These are phyloP conservation scores for Stigmatopora nigra DNA, from an alignment of 2,113 vertebrate species.

Conservation along the genomic window DNA sequence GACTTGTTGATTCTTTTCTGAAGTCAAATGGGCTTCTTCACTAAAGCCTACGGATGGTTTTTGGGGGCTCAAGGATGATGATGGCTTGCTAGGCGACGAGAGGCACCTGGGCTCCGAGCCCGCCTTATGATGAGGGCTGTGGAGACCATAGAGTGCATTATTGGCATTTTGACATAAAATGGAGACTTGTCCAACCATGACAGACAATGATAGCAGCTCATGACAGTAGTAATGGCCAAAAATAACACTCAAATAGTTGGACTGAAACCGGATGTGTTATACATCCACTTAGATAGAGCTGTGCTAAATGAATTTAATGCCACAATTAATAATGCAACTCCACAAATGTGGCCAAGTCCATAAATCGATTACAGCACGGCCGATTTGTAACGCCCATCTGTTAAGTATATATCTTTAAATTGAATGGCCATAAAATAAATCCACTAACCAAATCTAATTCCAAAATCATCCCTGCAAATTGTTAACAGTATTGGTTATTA, in stretches of 20 bases:
- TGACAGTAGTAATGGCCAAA: neutral
- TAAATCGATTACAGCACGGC: no score
- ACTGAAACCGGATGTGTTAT: no score
- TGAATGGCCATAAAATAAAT: neutral
- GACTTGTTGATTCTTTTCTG: constrained; percentile 43
- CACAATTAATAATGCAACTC: no score
- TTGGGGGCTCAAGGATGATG: constrained; percentile 16
- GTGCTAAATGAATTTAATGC: no score
- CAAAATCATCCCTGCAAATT: neutral
- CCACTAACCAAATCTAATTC: neutral
- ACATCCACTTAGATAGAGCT: no score
- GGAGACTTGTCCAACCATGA: no score
- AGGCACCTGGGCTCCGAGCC: constrained; percentile 64
- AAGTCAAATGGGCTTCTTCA: constrained; percentile 23
- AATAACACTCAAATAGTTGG: neutral
- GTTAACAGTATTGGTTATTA: neutral
- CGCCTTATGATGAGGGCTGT: constrained; percentile 38
- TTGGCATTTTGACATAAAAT: neutral
- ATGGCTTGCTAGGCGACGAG: constrained; percentile 50
- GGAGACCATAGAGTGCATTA: neutral
- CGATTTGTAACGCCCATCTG: neutral
- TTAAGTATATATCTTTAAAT: neutral
- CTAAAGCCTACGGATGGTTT: neutral
- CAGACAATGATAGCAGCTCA: neutral
- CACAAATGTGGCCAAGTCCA: no score